These are phyloP conservation scores for Acleris holmiana DNA, from an alignment of 2,888 invertebrate genomes.

Conservation along the genomic window DNA sequence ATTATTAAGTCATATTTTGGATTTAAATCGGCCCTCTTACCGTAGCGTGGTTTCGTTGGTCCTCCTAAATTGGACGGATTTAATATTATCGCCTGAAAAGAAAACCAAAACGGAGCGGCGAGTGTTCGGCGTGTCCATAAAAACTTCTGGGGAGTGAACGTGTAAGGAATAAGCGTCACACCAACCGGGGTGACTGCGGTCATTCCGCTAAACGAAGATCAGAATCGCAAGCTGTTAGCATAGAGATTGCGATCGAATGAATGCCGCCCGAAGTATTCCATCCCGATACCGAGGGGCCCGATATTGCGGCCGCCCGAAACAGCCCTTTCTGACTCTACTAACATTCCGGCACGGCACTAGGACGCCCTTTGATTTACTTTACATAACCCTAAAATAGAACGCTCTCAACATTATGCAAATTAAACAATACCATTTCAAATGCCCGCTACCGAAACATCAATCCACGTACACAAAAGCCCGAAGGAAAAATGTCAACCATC, in stretches of 20 bases:
- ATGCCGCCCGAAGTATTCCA: conserved; percentile 80
- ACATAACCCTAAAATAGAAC: conserved; percentile 60
- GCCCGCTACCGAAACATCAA: conserved; percentile 39
- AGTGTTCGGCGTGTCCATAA: conserved; percentile 74
- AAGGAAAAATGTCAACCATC: conserved; percentile 60
- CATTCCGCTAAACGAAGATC: conserved; percentile 85
- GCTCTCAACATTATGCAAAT: conserved; percentile 34
- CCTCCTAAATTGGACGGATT: conserved; percentile 15
- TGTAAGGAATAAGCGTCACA: conserved; percentile 82
- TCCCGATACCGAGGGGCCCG: conserved; percentile 76
- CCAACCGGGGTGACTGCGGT: conserved; percentile 80
- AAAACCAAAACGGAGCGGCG: conserved; percentile 69
- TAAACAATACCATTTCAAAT: conserved; percentile 37
- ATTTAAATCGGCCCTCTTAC: no score
- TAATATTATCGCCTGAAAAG: conserved; percentile 56
- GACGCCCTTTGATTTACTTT: conserved; percentile 70
- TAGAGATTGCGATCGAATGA: conserved; percentile 84
- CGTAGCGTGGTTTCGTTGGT: neutral
- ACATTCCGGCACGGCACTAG: conserved; percentile 68
- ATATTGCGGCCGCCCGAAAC: conserved; percentile 78
- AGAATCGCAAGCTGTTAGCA: conserved; percentile 84
- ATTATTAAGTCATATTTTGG: no score
- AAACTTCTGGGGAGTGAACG: conserved; percentile 79
- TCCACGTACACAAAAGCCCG: conserved; percentile 59
- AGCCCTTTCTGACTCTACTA: conserved; percentile 73